Conservation (phyloP, 2,888 invertebrate genomes). For the Ferrisia virgata region DNA sequence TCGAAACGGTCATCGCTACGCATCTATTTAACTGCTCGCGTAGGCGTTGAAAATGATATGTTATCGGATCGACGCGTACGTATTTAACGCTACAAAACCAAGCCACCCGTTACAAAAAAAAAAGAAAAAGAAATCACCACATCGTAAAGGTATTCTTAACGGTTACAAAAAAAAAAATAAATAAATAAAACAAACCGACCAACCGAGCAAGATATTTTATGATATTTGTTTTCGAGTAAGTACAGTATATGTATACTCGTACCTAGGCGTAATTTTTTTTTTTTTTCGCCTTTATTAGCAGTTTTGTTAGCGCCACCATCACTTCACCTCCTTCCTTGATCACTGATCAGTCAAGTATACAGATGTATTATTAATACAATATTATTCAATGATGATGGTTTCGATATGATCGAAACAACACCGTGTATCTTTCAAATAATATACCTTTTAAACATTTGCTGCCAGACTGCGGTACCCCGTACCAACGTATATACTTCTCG, state of each 20-base stretch:
- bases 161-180: neutral
- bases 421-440: too few species aligned
- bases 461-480: too few species aligned
- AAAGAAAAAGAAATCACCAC: neutral
- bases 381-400: too few species aligned
- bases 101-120: constrained; percentile 22
- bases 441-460: too few species aligned
- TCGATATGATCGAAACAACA: too few species aligned
- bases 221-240: neutral
- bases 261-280: neutral
- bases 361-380: too few species aligned
- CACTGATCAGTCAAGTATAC: too few species aligned
- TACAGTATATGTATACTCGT: neutral
- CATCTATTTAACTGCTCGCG: neutral
- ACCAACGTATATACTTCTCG: too few species aligned
- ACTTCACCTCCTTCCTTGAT: too few species aligned
- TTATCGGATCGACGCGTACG: constrained; percentile 19
- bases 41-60: constrained; percentile 30
- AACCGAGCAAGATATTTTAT: neutral
- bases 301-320: too few species aligned
- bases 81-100: constrained; percentile 22
- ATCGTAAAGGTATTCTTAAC: constrained; percentile 22
- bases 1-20: neutral
- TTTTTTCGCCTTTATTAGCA: neutral
- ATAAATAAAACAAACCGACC: constrained; percentile 21